These are phyloP conservation scores for Leptinotarsa haldemani DNA, from an alignment of 2,888 invertebrate genomes.

Conservation along the genomic window DNA sequence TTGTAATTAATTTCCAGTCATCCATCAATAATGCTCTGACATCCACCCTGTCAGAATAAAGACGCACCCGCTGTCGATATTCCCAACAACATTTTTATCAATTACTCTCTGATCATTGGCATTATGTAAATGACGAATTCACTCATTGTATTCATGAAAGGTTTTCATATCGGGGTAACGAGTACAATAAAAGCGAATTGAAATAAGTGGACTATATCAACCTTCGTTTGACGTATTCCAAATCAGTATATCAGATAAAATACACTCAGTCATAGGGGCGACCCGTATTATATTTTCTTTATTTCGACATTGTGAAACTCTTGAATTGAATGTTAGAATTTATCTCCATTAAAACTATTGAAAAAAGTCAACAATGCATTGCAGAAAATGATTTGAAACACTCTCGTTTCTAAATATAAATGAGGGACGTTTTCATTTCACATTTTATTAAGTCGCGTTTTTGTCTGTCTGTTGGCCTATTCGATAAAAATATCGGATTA, in stretches of 20 bases:
- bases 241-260: conserved; percentile 21
- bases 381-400: not conserved
- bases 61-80: not conserved
- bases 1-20: not conserved
- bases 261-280: conserved; percentile 15
- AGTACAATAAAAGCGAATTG: conserved; percentile 17
- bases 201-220: conserved; percentile 20
- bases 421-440: not conserved
- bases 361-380: not conserved
- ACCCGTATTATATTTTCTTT: conserved; percentile 24
- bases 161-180: conserved; percentile 11
- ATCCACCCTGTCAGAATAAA: not conserved
- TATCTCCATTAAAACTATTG: not conserved
- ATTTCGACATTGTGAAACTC: conserved; percentile 22
- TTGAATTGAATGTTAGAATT: conserved; percentile 8
- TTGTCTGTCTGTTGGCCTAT: too few relatives aligned
- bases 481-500: not conserved
- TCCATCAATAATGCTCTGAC: not conserved
- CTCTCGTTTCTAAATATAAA: not conserved
- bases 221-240: conserved; percentile 2
- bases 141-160: conserved; percentile 13
- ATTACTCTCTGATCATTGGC: not conserved
- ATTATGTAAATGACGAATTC: conserved; percentile 13
- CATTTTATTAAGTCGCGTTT: too few relatives aligned
- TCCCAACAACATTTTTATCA: not conserved